A percentile compares a stretch with the other conserved stretches of the same genome.
phyloP scores from a whole-genome alignment of 53 echinoderm and acorn worm species.

The Mesocentrotus franciscanus region DNA sequence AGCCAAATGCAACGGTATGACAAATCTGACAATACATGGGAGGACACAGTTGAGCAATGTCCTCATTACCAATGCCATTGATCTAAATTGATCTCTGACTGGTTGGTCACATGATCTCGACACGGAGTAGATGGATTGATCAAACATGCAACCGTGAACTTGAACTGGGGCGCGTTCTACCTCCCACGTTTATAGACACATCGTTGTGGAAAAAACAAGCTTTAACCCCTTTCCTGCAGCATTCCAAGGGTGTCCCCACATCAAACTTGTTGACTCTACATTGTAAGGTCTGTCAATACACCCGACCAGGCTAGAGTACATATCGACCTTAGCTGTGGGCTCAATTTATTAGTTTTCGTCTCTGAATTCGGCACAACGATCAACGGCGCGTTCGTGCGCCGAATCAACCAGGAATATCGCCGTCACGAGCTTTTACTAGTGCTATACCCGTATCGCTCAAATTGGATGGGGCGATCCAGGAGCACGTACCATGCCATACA shows the following conservation, averaged over 20 bases:
- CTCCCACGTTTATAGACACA: slow-evolving; percentile 31
- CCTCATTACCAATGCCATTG: slow-evolving; percentile 31
- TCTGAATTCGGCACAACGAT: slow-evolving; percentile 56
- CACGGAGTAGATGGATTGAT: slow-evolving; percentile 1
- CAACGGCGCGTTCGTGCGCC: slow-evolving; percentile 41
- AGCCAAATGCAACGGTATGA: background rate
- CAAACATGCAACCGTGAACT: slow-evolving; percentile 22
- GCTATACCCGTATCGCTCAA: slow-evolving; percentile 60
- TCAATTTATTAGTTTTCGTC: slow-evolving; percentile 66
- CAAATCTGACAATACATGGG: slow-evolving; percentile 13
- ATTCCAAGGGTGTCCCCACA: background rate
- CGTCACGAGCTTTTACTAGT: slow-evolving; percentile 57
- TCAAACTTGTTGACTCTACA: slow-evolving; percentile 64
- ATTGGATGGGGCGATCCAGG: slow-evolving; percentile 46
- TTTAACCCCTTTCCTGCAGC: slow-evolving; percentile 21
- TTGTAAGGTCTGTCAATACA: slow-evolving; percentile 58
- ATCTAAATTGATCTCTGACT: slow-evolving; percentile 45
- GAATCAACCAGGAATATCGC: slow-evolving; percentile 58
- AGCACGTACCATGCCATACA: slow-evolving; percentile 58
- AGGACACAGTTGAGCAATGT: slow-evolving; percentile 46
- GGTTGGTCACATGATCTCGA: slow-evolving; percentile 19
- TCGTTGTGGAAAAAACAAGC: background rate
- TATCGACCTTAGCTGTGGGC: slow-evolving; percentile 61
- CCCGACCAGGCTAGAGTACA: slow-evolving; percentile 42
- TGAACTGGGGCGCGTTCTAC: slow-evolving; percentile 26